Percentiles rank a stretch among this genome's conserved stretches.
Conservation (phyloP, 1,140 invertebrate species). For the Zophobas atratus region DNA sequence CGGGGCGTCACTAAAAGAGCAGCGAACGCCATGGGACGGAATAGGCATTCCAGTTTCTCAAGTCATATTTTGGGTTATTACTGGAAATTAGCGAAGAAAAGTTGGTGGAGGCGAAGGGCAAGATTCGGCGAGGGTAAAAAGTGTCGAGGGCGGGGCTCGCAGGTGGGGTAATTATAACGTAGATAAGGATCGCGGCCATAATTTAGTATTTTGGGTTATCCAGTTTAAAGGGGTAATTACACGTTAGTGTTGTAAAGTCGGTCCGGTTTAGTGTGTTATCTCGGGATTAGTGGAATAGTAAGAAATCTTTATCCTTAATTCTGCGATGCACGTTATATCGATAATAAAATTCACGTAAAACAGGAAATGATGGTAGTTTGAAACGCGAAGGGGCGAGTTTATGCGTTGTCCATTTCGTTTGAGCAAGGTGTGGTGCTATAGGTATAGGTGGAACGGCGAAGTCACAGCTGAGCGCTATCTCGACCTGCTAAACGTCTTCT, state of each 20-base stretch:
- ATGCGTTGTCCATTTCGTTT: slow-evolving; percentile 49
- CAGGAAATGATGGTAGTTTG: slow-evolving; percentile 46
- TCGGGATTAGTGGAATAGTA: slow-evolving; percentile 41
- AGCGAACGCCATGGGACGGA: slow-evolving; percentile 31
- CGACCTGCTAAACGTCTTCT: slow-evolving; percentile 47
- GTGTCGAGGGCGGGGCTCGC: slow-evolving; percentile 15
- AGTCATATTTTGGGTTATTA: slow-evolving; percentile 39
- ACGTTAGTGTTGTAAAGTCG: slow-evolving; percentile 32
- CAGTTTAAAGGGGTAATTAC: slow-evolving; percentile 40
- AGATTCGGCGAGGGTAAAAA: slow-evolving; percentile 24
- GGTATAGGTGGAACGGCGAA: slow-evolving; percentile 1
- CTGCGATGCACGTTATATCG: slow-evolving; percentile 48
- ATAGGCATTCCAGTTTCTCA: slow-evolving; percentile 35
- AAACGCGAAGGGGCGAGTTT: slow-evolving; percentile 48
- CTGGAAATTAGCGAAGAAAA: slow-evolving; percentile 36
- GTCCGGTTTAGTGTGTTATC: slow-evolving; percentile 39
- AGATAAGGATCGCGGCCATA: slow-evolving; percentile 27
- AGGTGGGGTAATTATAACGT: slow-evolving; percentile 29
- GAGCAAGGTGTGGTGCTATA: slow-evolving; percentile 30
- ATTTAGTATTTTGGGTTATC: slow-evolving; percentile 40
- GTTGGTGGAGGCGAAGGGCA: slow-evolving; percentile 3
- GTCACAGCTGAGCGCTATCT: slow-evolving; percentile 42
- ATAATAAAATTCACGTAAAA: slow-evolving; percentile 47
- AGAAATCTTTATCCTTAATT: slow-evolving; percentile 46
- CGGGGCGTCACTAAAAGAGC: slow-evolving; percentile 28